A percentile compares a stretch with the other conserved stretches of the same genome.
Evolutionary conservation across 2,797 vertebrate species (phyloP).

Genomic region (Gymnodraco acuticeps): DNA sequence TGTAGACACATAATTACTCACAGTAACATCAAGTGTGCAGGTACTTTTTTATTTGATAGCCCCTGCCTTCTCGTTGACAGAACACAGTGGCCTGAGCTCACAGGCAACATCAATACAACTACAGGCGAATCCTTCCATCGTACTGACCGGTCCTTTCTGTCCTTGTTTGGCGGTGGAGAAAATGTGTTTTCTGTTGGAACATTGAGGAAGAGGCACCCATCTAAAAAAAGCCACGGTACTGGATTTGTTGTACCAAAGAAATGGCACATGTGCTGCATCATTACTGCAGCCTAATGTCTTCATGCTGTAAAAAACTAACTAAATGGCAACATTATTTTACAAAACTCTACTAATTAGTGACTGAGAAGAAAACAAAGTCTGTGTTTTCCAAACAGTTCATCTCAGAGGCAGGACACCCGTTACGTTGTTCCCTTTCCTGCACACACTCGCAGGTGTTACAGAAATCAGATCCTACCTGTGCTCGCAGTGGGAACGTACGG

Average conservation of each 20-base stretch:
- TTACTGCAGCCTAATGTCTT: conserved; percentile 20
- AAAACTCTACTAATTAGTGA: conserved; percentile 27
- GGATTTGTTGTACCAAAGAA: conserved; percentile 21
- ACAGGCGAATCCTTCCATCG: neutral
- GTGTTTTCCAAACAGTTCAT: conserved; percentile 6
- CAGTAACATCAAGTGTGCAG: conserved; percentile 17
- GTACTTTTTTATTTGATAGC: conserved; percentile 48
- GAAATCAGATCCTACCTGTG: conserved; percentile 26
- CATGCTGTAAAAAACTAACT: conserved; percentile 28
- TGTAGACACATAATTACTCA: conserved; percentile 24
- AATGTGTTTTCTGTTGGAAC: neutral
- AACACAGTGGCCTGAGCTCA: neutral
- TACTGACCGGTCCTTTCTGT: conserved; percentile 17
- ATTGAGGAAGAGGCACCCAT: neutral
- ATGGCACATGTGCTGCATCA: conserved; percentile 11
- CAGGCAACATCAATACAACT: neutral
- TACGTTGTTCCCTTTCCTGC: conserved; percentile 3
- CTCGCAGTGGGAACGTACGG: conserved; percentile 20
- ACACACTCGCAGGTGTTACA: conserved; percentile 10
- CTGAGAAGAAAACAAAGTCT: conserved; percentile 30
- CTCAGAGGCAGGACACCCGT: neutral
- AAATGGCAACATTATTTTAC: conserved; percentile 56
- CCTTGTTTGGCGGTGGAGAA: neutral
- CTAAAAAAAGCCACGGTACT: conserved; percentile 3
- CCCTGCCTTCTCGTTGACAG: neutral